These are phyloP conservation scores for Amphibalanus amphitrite DNA, from an alignment of 1,140 invertebrate species.

Conservation along the genomic window DNA sequence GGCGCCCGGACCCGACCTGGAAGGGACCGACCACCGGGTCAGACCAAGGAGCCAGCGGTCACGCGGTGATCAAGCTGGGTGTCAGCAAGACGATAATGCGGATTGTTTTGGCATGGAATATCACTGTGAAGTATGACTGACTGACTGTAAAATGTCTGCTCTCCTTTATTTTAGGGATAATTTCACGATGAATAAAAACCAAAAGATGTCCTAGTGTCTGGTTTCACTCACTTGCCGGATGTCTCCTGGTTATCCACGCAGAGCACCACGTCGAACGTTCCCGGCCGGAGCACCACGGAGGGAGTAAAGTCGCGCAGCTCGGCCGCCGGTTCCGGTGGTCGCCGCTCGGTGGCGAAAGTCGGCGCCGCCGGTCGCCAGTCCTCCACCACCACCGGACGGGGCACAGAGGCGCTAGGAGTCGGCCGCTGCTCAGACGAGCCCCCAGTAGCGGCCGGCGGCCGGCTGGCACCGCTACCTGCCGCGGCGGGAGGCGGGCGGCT, in stretches of 20 bases:
- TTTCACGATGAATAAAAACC: conserved; percentile 9
- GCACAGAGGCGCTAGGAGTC: no score
- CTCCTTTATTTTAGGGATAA: conserved; percentile 15
- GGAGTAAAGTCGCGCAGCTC: no score
- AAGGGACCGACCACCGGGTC: neutral
- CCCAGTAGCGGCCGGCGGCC: no score
- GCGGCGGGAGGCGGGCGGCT: no score
- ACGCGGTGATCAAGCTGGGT: neutral
- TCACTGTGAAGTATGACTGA: neutral
- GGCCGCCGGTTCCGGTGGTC: no score
- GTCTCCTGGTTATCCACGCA: conserved; percentile 77
- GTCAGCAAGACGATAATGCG: neutral
- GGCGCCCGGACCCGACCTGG: neutral
- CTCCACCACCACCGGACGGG: no score
- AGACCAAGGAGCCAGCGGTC: neutral
- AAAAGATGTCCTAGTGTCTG: neutral
- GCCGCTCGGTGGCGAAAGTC: no score
- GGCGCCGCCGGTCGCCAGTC: no score
- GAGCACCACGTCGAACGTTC: conserved; percentile 60
- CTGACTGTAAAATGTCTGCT: neutral
- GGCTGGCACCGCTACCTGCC: no score
- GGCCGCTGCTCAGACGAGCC: no score
- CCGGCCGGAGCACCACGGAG: conserved; percentile 27
- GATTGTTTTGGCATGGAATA: neutral
- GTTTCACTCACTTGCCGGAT: conserved; percentile 29